Base-by-base conservation (phyloP, 2,797 vertebrate genomes). In the Melanotaenia maccullochi region DNA sequence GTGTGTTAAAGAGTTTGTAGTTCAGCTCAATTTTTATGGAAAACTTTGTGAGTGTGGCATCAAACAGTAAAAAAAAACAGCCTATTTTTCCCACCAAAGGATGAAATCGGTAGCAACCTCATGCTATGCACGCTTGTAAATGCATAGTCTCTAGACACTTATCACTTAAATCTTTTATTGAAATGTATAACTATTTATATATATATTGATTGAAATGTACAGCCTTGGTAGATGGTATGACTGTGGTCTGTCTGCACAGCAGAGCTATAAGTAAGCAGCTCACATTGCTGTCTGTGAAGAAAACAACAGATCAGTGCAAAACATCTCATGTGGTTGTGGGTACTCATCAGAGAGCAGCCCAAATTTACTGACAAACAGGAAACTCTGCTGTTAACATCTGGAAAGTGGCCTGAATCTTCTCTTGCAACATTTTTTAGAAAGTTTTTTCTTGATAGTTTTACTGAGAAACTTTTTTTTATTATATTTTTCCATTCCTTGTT, bases 231-330 rank as follows among this genome's bases (percentile, higher is more conserved):
- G 24, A 68, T 60, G 14, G 9, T 38, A 52, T 28, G 42, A 60
- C 44, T 44, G 30, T 63, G 68, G 32, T 59, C 16, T 51, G 49
- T 68, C 12, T 65, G 55, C 47, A 65, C 75, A 79, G 49, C 52
- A 13, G 32, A 76, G 58, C 35, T 9, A 28, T 59, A 38, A 67
- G 47, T 33, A 73, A 71, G 32, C 54, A 44, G 47, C 68, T 85
- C 58, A 61, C 2, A 4, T 62, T 30, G 60, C 54, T 71, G 30
- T 62, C 40, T 32, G 60, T 58, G 74, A 25, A 18, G 24, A 72
- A 61, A 58, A 28, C 47, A 51, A 44, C 22, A 24, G 25, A 16
- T 60, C 32, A 33, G 30, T 67, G 68, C 62, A 84, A 60, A 57
- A 76, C 33, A 42, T 71, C 70, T 70, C 8, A 24, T 58, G 57